A percentile compares a stretch with the other conserved stretches of the same genome.
Conservation (phyloP, 2,888 invertebrate genomes). For the Trichogramma dendrolimi region DNA sequence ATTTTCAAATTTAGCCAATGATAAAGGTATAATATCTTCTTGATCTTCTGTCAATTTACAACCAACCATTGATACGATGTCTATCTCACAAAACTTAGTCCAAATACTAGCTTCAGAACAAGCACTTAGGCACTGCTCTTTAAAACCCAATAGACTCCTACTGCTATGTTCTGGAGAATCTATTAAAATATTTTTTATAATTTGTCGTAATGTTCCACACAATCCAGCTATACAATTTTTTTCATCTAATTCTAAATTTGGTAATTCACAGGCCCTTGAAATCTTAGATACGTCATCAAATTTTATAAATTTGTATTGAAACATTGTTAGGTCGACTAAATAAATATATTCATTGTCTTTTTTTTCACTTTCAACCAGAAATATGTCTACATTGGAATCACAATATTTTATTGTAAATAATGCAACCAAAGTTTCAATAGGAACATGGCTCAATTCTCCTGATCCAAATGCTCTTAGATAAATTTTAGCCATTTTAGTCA, state of each 20-base stretch:
- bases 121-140: constrained; percentile 73
- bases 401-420: constrained; percentile 63
- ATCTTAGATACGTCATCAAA: constrained; percentile 50
- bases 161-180: constrained; percentile 46
- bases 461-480: constrained; percentile 44
- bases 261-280: constrained; percentile 58
- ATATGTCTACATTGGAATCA: constrained; percentile 52
- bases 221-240: constrained; percentile 70
- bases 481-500: constrained; percentile 37
- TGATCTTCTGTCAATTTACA: constrained; percentile 30
- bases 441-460: constrained; percentile 44
- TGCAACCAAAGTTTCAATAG: constrained; percentile 64
- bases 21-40: constrained; percentile 58
- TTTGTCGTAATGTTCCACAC: constrained; percentile 67
- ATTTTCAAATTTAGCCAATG: constrained; percentile 73
- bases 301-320: constrained; percentile 45
- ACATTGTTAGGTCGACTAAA: constrained; percentile 44
- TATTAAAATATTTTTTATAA: constrained; percentile 52
- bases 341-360: constrained; percentile 38
- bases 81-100: constrained; percentile 90
- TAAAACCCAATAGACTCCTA: constrained; percentile 69
- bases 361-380: constrained; percentile 49
- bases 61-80: constrained; percentile 57
- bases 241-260: constrained; percentile 60
- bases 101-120: constrained; percentile 82